Evolutionary conservation across 2,113 vertebrate genomes (phyloP), one percentile per base, ranked within the genome.

Genomic region (Dipodomys stephensi): DNA sequence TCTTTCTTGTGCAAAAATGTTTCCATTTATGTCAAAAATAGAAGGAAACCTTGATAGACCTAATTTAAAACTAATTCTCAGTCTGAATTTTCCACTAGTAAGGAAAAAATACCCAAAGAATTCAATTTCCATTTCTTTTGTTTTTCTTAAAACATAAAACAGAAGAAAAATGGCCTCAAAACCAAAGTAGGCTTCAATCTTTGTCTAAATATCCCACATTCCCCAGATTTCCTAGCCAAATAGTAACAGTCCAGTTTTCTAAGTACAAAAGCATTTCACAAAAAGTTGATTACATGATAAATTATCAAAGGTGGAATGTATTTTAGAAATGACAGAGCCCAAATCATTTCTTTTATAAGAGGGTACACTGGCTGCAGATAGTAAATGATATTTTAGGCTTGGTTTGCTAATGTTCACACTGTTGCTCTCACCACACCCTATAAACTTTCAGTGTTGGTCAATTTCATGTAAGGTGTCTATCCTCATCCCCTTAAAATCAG

Each of bases 1-100:
- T 0, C 2, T 85, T 73, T 88, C 7, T 81, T 81, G 23, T 46
- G 16, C 11, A n/a, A 85, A 64, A 23, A 22, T 73, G 2, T 44
- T 93, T 9, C 7, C 3, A 92, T 71, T 68, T 78, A 77, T 7
- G 23, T 23, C 30, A 92, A 25, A 49, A 18, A 91, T 69, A 23
- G 65, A 79, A 32, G 12, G 78, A 88, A 9, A 77, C 11, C 35
- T 87, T 19, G 2, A n/a, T 67, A 23, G 7, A 22, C 27, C 64
- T 80, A 72, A 91, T 27, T 86, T 13, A 94, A 57, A 91, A 85
- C 85, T 85, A 91, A 81, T 77, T 84, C 27, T 57, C 10, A 65
- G 8, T 88, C 15, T 35, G 64, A 64, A 68, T 88, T 88, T 91
- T 15, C 25, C 8, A 20, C n/a, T 78, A 82, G 19, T 77, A 27